These are phyloP conservation scores for Cremastinae sp. DNA, from an alignment of 2,888 invertebrate genomes.

Conservation along the genomic window DNA sequence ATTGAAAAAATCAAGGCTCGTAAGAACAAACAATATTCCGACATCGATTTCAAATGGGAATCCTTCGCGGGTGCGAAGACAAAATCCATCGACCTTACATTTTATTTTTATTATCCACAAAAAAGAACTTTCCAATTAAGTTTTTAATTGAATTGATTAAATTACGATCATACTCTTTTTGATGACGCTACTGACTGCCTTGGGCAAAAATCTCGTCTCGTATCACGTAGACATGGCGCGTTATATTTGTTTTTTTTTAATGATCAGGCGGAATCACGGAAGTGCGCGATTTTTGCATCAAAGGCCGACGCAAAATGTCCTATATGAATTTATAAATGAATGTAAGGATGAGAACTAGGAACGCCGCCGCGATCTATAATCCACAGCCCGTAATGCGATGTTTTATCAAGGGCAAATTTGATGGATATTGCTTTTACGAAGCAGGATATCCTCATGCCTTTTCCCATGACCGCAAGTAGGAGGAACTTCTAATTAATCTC, in stretches of 20 bases:
- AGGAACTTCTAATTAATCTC: slow-evolving; percentile 16
- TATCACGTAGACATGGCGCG: background rate
- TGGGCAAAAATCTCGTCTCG: background rate
- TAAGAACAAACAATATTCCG: too few species aligned
- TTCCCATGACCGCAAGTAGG: slow-evolving; percentile 1
- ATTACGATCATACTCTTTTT: too few species aligned
- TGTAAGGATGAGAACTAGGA: slow-evolving; percentile 30
- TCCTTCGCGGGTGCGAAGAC: too few species aligned
- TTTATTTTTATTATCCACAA: too few species aligned
- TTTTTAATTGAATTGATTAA: too few species aligned
- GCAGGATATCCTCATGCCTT: slow-evolving; percentile 44
- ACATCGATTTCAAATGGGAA: too few species aligned
- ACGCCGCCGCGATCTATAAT: slow-evolving; percentile 9
- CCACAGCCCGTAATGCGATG: slow-evolving; percentile 16
- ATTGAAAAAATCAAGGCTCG: slow-evolving; percentile 8
- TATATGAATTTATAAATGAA: slow-evolving; percentile 26
- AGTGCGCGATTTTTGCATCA: background rate
- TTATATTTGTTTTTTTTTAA: slow-evolving; percentile 4
- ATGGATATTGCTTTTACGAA: slow-evolving; percentile 29
- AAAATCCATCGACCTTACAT: too few species aligned
- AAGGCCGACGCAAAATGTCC: slow-evolving; percentile 27
- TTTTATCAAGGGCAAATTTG: slow-evolving; percentile 41
- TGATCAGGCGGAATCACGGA: slow-evolving; percentile 32
- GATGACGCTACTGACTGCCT: background rate
- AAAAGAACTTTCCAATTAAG: too few species aligned